Percentiles rank a stretch among this genome's conserved stretches.
Evolutionary conservation across 2,888 invertebrate species (phyloP).

Genomic region (Phengaris arion): DNA sequence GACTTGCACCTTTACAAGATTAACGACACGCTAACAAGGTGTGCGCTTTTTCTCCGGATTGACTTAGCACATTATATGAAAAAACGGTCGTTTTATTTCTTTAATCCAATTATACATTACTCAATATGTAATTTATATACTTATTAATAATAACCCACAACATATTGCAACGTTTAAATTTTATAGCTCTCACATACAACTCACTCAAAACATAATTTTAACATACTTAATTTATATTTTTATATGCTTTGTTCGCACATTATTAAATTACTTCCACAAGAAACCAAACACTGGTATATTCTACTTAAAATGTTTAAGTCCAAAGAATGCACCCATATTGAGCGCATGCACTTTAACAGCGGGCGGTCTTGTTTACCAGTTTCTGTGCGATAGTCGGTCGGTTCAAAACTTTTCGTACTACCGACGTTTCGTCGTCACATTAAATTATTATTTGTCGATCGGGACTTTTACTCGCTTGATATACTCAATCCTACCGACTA

Average conservation of each 20-base stretch:
- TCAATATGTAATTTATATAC: not conserved
- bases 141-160: not conserved
- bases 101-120: not conserved
- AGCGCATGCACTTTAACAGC: not conserved
- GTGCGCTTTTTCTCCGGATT: not conserved
- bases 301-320: not conserved
- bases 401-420: not conserved
- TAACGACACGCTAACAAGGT: not conserved
- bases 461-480: not conserved
- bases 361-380: conserved; percentile 6
- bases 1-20: not conserved
- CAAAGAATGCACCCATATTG: not conserved
- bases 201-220: not conserved
- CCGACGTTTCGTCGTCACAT: not conserved
- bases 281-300: not conserved
- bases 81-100: not conserved
- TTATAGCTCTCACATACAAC: not conserved
- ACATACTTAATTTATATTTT: not conserved
- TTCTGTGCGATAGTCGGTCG: not conserved
- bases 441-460: not conserved
- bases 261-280: not conserved
- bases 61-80: not conserved
- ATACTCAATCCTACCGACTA: not conserved
- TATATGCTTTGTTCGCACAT: not conserved
- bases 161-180: not conserved